Percentiles rank a stretch among this genome's conserved stretches.
Evolutionary conservation across 2,888 invertebrate genomes (phyloP).

Genomic region (Dicyrtomina minuta): DNA sequence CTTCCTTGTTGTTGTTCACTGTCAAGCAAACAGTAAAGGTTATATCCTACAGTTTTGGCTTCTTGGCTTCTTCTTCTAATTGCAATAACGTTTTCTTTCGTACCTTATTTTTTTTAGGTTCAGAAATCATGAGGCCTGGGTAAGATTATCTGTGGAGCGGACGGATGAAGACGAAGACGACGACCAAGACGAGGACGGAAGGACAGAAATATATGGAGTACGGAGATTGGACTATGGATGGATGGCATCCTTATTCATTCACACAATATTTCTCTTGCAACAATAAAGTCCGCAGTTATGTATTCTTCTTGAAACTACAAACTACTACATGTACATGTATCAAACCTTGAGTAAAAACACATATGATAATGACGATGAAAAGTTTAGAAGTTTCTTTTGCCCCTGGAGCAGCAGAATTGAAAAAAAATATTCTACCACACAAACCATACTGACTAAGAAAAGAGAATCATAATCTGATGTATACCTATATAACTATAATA

Average conservation of each 20-base stretch:
- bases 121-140: conserved; percentile 5
- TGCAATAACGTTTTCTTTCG: background rate
- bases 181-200: background rate
- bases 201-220: conserved; percentile 25
- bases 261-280: background rate
- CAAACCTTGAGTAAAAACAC: background rate
- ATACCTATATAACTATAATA: too few species aligned
- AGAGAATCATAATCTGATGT: too few species aligned
- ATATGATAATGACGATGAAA: conserved; percentile 25
- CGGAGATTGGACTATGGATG: conserved; percentile 27
- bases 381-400: conserved; percentile 16
- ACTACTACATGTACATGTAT: background rate
- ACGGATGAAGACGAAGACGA: background rate
- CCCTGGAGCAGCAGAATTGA: conserved; percentile 5
- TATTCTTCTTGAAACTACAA: background rate
- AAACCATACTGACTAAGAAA: background rate
- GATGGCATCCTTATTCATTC: conserved; percentile 23
- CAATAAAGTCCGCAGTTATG: background rate
- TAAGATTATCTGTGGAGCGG: background rate
- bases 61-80: background rate
- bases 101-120: background rate
- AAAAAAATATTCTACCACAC: conserved; percentile 1
- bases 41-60: too few species aligned
- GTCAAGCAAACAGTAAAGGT: too few species aligned
- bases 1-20: background rate